A percentile compares a stretch with the other conserved stretches of the same genome.
Evolutionary conservation across 2,888 invertebrate species (phyloP).

Genomic region (Bimastos eiseni): DNA sequence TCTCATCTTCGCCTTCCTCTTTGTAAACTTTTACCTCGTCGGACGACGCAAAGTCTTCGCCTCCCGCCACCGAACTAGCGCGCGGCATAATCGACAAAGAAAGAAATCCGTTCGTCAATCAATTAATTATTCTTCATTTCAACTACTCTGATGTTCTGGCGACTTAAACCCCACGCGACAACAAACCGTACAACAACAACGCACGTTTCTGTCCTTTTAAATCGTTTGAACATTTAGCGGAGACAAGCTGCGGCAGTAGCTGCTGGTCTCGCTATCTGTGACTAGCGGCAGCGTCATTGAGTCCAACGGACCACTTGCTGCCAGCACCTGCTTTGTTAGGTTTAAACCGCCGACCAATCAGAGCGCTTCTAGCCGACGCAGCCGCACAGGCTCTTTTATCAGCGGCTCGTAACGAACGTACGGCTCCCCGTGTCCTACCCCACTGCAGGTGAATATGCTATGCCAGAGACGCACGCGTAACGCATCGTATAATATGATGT

Average conservation of each 20-base stretch:
- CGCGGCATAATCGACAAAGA: conserved; percentile 10
- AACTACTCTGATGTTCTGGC: neutral
- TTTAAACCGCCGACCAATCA: conserved; percentile 20
- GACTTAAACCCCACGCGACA: neutral
- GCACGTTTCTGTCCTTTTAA: neutral
- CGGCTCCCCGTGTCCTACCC: neutral
- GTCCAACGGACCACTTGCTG: conserved; percentile 13
- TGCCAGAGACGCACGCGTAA: neutral
- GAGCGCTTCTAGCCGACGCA: neutral
- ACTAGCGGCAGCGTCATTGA: neutral
- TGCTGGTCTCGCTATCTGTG: neutral
- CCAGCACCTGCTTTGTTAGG: conserved; percentile 23
- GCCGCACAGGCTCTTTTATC: neutral
- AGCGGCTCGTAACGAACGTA: neutral
- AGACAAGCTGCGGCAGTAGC: neutral
- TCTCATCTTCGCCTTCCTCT: conserved; percentile 83
- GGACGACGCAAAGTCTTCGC: conserved; percentile 34
- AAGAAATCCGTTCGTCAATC: neutral
- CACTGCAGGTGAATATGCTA: neutral
- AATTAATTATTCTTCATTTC: neutral
- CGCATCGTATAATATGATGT: neutral
- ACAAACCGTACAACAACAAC: neutral
- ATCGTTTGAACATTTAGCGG: neutral
- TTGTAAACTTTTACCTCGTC: conserved; percentile 37
- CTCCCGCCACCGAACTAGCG: neutral